Conservation (phyloP, 2,113 vertebrate species). For the Lipophrys pholis region DNA sequence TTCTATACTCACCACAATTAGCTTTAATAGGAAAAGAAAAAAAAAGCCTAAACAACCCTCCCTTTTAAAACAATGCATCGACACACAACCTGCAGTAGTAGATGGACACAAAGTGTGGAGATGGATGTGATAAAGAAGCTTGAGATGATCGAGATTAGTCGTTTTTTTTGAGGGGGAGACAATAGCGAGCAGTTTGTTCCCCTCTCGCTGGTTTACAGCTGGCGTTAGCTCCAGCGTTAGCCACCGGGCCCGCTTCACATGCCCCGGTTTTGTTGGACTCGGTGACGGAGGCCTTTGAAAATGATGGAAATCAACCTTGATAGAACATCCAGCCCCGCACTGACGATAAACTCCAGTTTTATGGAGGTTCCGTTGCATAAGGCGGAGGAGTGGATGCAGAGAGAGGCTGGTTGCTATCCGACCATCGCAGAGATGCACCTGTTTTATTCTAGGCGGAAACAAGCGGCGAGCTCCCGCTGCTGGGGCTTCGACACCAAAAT, state of each 20-base stretch:
- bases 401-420: neutral
- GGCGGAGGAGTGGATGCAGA: neutral
- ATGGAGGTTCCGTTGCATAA: neutral
- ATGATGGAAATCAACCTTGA: slow-evolving; percentile 56
- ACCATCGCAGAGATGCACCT: slow-evolving; percentile 71
- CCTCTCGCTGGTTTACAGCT: slow-evolving; percentile 9
- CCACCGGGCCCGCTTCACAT: slow-evolving; percentile 58
- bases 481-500: neutral
- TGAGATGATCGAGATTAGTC: too few relatives aligned
- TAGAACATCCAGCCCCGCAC: slow-evolving; percentile 25
- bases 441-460: slow-evolving; percentile 72
- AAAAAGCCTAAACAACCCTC: slow-evolving; percentile 2
- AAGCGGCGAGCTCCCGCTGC: slow-evolving; percentile 11
- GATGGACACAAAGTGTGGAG: neutral
- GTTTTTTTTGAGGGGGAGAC: too few relatives aligned
- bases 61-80: neutral
- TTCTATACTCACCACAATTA: neutral
- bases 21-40: neutral
- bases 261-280: slow-evolving; percentile 27
- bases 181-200: too few relatives aligned
- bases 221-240: slow-evolving; percentile 42
- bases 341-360: neutral
- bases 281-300: slow-evolving; percentile 55
- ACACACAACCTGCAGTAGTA: neutral
- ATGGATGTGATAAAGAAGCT: too few relatives aligned